Evolutionary conservation across 2,113 vertebrate species (phyloP).

Genomic region (Ciconia maguari): DNA sequence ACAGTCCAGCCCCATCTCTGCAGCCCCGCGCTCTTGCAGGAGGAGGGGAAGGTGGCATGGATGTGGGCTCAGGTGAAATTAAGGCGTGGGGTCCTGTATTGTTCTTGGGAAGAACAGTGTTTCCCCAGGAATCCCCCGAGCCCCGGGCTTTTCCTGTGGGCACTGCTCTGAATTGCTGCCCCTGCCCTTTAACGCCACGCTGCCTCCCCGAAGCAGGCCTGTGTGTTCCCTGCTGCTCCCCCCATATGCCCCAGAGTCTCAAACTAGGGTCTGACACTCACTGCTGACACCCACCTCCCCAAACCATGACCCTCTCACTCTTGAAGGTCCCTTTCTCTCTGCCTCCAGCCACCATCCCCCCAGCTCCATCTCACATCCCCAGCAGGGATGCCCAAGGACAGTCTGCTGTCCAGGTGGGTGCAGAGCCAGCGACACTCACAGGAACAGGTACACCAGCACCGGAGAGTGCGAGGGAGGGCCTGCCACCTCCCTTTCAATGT

Average conservation of each 20-base stretch:
- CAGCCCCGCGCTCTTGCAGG: not conserved
- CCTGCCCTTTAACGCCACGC: not conserved
- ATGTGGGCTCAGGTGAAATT: too few relatives aligned
- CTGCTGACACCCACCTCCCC: not conserved
- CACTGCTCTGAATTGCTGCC: not conserved
- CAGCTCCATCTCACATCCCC: not conserved
- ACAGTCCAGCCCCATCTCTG: not conserved
- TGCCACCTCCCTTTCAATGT: not conserved
- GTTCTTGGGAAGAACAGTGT: not conserved
- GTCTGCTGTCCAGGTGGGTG: not conserved
- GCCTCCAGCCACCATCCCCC: not conserved
- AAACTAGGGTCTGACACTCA: not conserved
- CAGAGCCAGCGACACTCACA: not conserved
- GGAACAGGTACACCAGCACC: not conserved
- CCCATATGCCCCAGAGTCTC: not conserved
- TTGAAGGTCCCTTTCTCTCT: not conserved
- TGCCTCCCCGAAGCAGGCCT: not conserved
- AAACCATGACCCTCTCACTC: not conserved
- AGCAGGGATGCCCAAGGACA: not conserved
- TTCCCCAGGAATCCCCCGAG: not conserved
- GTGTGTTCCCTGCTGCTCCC: not conserved
- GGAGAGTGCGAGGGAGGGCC: not conserved
- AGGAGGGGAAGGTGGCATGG: not conserved
- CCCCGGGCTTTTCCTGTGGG: not conserved
- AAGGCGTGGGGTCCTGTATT: fast-evolving